Evolutionary conservation across 2,797 vertebrate genomes (phyloP).

Genomic region (Rallus crepitans): DNA sequence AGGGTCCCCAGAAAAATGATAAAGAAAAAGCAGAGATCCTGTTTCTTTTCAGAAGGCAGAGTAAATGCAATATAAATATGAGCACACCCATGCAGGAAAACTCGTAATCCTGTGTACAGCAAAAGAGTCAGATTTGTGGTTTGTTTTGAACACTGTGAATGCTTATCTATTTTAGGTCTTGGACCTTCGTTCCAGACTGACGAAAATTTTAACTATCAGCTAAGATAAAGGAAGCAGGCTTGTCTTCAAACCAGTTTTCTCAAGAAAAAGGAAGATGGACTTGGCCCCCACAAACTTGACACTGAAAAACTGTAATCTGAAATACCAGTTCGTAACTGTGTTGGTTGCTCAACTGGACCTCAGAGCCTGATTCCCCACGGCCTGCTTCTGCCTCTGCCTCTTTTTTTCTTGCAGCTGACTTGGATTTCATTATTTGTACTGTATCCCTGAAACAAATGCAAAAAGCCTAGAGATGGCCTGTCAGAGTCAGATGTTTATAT

Average conservation of each 20-base stretch:
- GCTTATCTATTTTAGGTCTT: not conserved
- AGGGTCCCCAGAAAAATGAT: not conserved
- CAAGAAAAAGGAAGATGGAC: not conserved
- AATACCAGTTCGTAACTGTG: not conserved
- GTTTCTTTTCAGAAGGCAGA: not conserved
- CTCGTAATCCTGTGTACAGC: not conserved
- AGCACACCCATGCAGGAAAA: rapidly evolving
- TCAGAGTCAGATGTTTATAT: not conserved
- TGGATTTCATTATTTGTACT: not conserved
- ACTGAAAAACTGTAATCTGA: not conserved
- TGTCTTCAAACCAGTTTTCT: not conserved
- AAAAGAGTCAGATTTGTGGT: not conserved
- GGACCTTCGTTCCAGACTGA: not conserved
- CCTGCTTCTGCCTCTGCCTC: not conserved
- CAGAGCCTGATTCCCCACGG: not conserved
- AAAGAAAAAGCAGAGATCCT: not conserved
- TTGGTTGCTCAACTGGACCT: not conserved
- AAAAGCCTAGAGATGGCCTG: not conserved
- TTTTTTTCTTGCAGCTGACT: not conserved
- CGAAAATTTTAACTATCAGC: not conserved
- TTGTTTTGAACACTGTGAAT: not conserved
- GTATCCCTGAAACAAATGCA: not conserved
- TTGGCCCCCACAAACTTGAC: not conserved
- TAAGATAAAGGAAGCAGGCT: not conserved
- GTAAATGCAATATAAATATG: not conserved